Conservation (phyloP, 2,113 vertebrate genomes). For the Calypte anna region DNA sequence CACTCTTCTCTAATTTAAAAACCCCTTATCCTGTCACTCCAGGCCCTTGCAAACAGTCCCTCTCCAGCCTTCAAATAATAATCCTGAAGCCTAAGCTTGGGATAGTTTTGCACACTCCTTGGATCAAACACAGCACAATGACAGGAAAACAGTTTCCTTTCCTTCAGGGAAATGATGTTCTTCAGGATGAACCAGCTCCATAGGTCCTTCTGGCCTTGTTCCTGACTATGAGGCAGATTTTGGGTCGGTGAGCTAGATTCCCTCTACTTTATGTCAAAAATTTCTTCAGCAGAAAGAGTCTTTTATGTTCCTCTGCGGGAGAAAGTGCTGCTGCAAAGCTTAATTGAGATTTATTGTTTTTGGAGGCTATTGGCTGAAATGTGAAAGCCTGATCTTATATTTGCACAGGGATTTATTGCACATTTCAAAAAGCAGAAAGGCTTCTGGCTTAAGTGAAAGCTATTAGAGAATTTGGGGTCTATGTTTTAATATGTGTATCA, state of each 20-base stretch:
- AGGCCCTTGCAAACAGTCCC: too few species aligned
- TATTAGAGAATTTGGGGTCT: neutral
- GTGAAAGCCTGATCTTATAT: neutral
- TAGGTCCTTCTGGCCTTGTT: neutral
- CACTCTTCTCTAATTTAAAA: too few species aligned
- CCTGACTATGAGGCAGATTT: neutral
- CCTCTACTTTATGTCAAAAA: neutral
- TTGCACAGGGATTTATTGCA: constrained; percentile 19
- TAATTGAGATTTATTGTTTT: constrained; percentile 12
- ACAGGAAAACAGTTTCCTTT: neutral
- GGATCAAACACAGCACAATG: neutral
- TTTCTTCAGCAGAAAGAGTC: neutral
- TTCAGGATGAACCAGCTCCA: neutral
- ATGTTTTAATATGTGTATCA: neutral
- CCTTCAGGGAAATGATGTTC: neutral
- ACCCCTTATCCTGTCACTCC: too few species aligned
- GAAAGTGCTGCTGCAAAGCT: neutral
- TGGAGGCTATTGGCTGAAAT: constrained; percentile 8
- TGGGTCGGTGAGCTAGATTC: neutral
- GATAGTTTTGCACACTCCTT: neutral
- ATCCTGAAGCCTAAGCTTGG: neutral
- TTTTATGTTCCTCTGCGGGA: neutral
- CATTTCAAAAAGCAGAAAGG: neutral
- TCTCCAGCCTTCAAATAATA: neutral
- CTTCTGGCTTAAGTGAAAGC: neutral